Conservation (phyloP, 1,140 invertebrate species). For the Drosophila prosaltans region DNA sequence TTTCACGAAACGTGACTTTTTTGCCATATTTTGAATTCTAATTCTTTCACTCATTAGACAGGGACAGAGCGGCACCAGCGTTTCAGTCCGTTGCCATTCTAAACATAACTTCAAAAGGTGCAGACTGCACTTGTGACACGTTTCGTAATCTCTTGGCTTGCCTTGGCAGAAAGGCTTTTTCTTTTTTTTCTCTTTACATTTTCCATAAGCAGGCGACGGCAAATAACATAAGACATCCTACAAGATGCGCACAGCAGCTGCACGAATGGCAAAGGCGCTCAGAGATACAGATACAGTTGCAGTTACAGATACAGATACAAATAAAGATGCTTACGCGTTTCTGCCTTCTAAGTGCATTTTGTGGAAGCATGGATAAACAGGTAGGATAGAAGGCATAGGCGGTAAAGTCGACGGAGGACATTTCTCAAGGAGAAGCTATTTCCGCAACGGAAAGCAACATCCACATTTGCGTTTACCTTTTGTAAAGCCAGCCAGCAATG, state of each 20-base stretch:
- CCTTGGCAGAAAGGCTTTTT: slow-evolving; percentile 54
- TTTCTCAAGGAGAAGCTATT: slow-evolving; percentile 73
- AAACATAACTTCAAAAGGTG: slow-evolving; percentile 80
- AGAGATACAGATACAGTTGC: slow-evolving; percentile 30
- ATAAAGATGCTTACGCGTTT: slow-evolving; percentile 65
- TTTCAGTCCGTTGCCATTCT: slow-evolving; percentile 62
- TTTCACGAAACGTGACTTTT: slow-evolving; percentile 78
- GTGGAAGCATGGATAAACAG: slow-evolving; percentile 17
- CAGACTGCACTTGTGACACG: slow-evolving; percentile 80
- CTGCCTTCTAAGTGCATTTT: slow-evolving; percentile 60
- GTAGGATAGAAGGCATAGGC: not conserved
- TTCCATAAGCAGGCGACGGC: slow-evolving; percentile 62
- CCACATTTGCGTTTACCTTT: slow-evolving; percentile 52
- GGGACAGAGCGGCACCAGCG: not conserved
- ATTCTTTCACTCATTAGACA: slow-evolving; percentile 72
- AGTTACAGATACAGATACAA: slow-evolving; percentile 50
- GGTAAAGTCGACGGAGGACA: slow-evolving; percentile 19
- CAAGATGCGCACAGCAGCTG: slow-evolving; percentile 25
- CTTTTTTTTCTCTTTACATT: slow-evolving; percentile 30
- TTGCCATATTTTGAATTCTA: slow-evolving; percentile 80
- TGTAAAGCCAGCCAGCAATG: slow-evolving; percentile 33
- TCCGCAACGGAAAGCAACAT: slow-evolving; percentile 67
- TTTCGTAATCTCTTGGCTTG: slow-evolving; percentile 73
- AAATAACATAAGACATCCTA: slow-evolving; percentile 42
- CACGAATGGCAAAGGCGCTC: not conserved